Evolutionary conservation across 2,113 vertebrate species (phyloP).

Genomic region (Actenoides lindsayi): DNA sequence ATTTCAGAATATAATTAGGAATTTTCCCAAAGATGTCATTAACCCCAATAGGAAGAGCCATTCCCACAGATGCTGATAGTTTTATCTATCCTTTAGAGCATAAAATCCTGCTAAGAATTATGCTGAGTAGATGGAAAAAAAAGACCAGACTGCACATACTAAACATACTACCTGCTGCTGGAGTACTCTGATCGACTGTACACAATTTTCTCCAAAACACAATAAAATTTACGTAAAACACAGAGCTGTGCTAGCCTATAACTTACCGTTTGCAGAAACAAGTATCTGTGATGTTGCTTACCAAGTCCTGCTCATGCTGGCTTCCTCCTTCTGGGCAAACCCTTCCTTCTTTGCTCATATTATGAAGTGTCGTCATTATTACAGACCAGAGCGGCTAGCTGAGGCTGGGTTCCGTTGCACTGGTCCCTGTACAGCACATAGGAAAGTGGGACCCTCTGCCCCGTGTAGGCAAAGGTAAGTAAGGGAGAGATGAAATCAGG

Average conservation of each 20-base stretch:
- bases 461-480: not conserved
- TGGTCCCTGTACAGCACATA: not conserved
- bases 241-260: not conserved
- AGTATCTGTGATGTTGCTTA: not conserved
- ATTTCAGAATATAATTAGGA: not conserved
- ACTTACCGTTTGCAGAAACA: not conserved
- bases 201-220: not conserved
- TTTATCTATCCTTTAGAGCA: not conserved
- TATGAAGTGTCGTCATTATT: not conserved
- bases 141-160: not conserved
- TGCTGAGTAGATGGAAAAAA: not conserved
- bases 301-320: not conserved
- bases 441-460: not conserved
- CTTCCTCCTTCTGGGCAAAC: not conserved
- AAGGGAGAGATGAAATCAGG: not conserved
- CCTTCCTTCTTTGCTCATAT: not conserved
- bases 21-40: not conserved
- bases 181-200: conserved; percentile 26
- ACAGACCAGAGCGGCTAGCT: not conserved
- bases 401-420: not conserved
- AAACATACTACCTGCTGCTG: not conserved
- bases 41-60: not conserved
- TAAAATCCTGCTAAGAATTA: conserved; percentile 1
- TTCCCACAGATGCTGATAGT: not conserved
- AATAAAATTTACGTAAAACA: conserved; percentile 55